Evolutionary conservation across 2,113 vertebrate genomes (phyloP).

Genomic region (Paratilapia polleni): DNA sequence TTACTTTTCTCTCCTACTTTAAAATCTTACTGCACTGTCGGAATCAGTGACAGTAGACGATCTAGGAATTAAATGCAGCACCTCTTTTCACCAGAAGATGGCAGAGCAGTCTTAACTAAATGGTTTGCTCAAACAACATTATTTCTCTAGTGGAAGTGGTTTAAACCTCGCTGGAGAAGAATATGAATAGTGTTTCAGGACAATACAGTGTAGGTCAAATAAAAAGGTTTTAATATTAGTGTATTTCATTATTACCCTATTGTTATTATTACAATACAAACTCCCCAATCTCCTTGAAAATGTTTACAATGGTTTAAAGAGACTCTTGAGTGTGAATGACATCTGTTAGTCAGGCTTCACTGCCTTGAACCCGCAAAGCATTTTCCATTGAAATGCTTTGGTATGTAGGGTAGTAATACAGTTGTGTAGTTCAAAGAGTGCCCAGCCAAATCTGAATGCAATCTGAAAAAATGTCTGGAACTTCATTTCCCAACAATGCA

Average conservation of each 20-base stretch:
- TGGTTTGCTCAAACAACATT: not conserved
- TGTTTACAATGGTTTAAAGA: not conserved
- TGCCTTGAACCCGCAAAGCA: not conserved
- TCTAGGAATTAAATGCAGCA: not conserved
- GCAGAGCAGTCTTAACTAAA: slow-evolving; percentile 7
- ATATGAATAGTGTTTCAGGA: not conserved
- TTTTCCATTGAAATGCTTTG: slow-evolving; percentile 14
- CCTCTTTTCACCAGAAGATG: slow-evolving; percentile 56
- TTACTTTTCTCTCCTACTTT: not conserved
- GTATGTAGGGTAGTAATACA: not conserved
- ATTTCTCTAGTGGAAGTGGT: not conserved
- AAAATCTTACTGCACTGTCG: not conserved
- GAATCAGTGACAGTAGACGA: not conserved
- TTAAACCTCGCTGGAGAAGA: not conserved
- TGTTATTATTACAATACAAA: not conserved
- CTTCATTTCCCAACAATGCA: not conserved
- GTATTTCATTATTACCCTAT: not conserved
- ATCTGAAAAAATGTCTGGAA: slow-evolving; percentile 2
- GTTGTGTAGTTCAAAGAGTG: not conserved
- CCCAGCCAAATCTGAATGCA: not conserved
- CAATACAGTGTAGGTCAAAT: not conserved
- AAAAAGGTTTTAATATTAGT: not conserved
- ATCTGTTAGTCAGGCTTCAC: not conserved
- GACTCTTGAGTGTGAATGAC: too few relatives aligned
- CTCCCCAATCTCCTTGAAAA: not conserved